These are phyloP conservation scores for Dasyurus viverrinus DNA, from an alignment of 2,113 vertebrate species.

Conservation along the genomic window DNA sequence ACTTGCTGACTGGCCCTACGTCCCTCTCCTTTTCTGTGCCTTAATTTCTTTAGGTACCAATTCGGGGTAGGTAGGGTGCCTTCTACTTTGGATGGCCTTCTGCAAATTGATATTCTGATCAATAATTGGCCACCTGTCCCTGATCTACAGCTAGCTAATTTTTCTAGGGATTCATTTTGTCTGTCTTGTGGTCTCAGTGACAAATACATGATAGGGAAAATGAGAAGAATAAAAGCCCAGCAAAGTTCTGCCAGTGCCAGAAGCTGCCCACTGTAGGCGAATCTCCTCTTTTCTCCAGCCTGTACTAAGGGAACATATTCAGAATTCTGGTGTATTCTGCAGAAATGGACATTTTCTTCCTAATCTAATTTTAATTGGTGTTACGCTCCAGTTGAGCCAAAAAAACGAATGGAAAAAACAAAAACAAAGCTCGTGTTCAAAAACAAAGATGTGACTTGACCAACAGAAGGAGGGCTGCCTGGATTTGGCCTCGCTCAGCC, in stretches of 20 bases:
- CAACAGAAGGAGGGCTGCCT: conserved; percentile 35
- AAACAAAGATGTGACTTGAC: conserved; percentile 35
- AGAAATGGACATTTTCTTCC: conserved; percentile 68
- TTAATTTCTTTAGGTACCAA: not conserved
- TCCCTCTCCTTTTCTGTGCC: not conserved
- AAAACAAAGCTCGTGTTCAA: conserved; percentile 29
- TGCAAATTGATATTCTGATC: not conserved
- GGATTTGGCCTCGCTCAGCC: conserved; percentile 28
- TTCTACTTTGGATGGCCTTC: not conserved
- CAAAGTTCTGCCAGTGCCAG: not conserved
- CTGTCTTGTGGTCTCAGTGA: not conserved
- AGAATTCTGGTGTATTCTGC: conserved; percentile 56
- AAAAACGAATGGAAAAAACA: conserved; percentile 35
- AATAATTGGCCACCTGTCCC: not conserved
- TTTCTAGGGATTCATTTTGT: not conserved
- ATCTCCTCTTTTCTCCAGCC: conserved; percentile 41
- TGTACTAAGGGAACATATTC: conserved; percentile 52
- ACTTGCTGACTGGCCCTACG: not conserved
- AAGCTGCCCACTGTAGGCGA: conserved; percentile 40
- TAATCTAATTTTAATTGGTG: conserved; percentile 72
- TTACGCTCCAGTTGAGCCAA: conserved; percentile 52
- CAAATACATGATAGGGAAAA: not conserved
- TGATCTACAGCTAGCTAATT: not conserved
- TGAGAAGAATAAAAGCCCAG: conserved; percentile 30
- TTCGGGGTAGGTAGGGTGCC: not conserved